Conservation (phyloP, 1,140 invertebrate genomes). For the Apocrypta bakeri region DNA sequence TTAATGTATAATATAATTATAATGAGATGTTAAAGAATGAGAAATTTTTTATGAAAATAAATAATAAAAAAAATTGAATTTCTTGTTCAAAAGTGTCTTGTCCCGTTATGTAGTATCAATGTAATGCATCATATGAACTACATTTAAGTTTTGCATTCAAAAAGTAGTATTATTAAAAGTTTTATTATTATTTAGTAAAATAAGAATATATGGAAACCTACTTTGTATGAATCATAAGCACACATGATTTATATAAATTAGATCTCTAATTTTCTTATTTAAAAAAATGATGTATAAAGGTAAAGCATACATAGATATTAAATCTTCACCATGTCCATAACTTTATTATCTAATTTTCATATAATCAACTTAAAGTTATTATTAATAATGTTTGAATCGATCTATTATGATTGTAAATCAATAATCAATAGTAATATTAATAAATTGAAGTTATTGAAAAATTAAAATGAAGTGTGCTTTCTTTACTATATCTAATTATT, state of each 20-base stretch:
- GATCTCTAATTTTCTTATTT: constrained; percentile 3
- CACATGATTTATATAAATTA: constrained; percentile 6
- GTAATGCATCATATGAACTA: no score
- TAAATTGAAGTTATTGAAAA: constrained; percentile 64
- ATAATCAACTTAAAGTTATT: constrained; percentile 9
- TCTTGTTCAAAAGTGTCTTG: no score
- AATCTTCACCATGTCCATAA: not conserved
- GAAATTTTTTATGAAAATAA: no score
- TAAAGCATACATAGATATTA: not conserved
- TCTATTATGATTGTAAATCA: constrained; percentile 55
- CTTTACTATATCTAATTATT: constrained; percentile 59
- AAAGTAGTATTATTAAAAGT: no score
- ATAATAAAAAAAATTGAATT: no score
- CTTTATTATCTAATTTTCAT: constrained; percentile 5
- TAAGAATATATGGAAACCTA: no score
- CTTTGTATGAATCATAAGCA: not conserved
- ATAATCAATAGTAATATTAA: constrained; percentile 55
- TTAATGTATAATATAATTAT: no score
- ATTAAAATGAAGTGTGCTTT: constrained; percentile 51
- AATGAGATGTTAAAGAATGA: no score
- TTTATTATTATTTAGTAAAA: no score
- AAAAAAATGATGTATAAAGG: not conserved
- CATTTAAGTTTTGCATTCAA: no score
- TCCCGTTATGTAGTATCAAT: no score
- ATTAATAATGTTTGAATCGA: constrained; percentile 40